Evolutionary conservation across 2,888 invertebrate species (phyloP), one percentile per base, ranked within the genome.

Genomic region (Patella pellucida): DNA sequence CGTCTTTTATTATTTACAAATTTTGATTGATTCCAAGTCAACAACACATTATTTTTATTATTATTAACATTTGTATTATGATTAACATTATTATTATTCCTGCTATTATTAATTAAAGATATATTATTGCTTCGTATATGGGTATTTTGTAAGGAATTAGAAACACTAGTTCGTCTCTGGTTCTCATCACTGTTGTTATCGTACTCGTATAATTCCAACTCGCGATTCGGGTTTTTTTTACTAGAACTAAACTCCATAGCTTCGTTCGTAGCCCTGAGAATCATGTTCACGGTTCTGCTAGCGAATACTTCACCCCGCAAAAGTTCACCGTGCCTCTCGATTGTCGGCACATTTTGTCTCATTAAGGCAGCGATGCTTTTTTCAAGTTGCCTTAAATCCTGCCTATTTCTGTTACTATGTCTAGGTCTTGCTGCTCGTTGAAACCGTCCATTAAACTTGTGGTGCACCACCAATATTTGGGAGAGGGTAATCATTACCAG

Each of bases 311-410:
- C 75, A 50, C 71, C 76, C 52, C 75, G 67, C 1, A 78, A 50
- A n/a, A 72, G 62, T 50, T 62, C 70, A 19, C 56, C 69, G 27
- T 81, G 71, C 69, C 77, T 73, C 50, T 68, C 71, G 16, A 78
- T 75, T 12, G 76, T 69, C 15, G 73, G 72, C 52, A 78, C 52
- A 52, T 77, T 78, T 62, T 79, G 76, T 19, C 75, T 74, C 69
- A 79, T 68, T 27, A 81, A 72, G 14, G 77, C 76, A 7, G 78
- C 76, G 19, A 81, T 69, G 27, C 75, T 75, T 23, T 73, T 69
- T 67, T 81, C 79, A 27, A 81, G 56, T 62, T 78, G 77, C 11
- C 77, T 76, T 62, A 81, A 52, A 56, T 81, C 81, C 72, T 78
- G 56, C 16, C 75, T 75, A 14, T 76, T 77, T 69, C 76, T 75